These are phyloP conservation scores for Orthosia cruda DNA, from an alignment of 2,888 invertebrate genomes.

Conservation along the genomic window DNA sequence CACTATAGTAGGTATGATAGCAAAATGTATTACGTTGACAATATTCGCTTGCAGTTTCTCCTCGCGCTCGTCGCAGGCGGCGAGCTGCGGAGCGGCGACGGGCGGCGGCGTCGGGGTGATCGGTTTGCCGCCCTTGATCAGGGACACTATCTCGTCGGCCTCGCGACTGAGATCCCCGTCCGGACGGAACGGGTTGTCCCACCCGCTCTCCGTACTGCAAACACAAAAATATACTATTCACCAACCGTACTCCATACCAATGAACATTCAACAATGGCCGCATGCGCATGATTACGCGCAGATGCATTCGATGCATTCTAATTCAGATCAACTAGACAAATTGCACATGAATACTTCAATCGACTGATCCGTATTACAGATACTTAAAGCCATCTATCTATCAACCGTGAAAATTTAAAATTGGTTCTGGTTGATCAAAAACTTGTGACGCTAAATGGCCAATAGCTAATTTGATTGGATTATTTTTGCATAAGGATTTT, in stretches of 20 bases:
- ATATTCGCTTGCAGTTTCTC: slow-evolving; percentile 86
- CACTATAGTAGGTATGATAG: slow-evolving; percentile 5
- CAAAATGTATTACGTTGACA: slow-evolving; percentile 80
- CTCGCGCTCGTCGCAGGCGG: slow-evolving; percentile 89
- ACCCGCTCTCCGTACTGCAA: slow-evolving; percentile 97
- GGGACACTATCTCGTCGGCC: slow-evolving; percentile 98
- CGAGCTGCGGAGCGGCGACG: slow-evolving; percentile 89
- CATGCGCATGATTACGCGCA: slow-evolving; percentile 56
- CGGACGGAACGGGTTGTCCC: slow-evolving; percentile 99
- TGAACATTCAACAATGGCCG: slow-evolving; percentile 33
- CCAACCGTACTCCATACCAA: slow-evolving; percentile 40
- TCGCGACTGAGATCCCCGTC: slow-evolving; percentile 98
- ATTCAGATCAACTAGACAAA: slow-evolving; percentile 52
- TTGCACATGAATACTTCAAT: slow-evolving; percentile 57
- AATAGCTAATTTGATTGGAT: not conserved
- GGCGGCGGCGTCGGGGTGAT: slow-evolving; percentile 94
- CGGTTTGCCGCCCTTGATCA: slow-evolving; percentile 98
- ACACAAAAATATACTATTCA: slow-evolving; percentile 42
- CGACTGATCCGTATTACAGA: slow-evolving; percentile 17
- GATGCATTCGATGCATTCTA: slow-evolving; percentile 48
- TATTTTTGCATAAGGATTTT: not conserved
- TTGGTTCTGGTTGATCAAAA: slow-evolving; percentile 29
- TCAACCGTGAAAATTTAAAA: slow-evolving; percentile 40
- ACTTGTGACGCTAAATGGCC: not conserved
- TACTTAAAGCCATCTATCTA: not conserved